A percentile compares a stretch with the other conserved stretches of the same genome.
Conservation (phyloP, 2,888 invertebrate species). For the Amblyteles armatorius region DNA sequence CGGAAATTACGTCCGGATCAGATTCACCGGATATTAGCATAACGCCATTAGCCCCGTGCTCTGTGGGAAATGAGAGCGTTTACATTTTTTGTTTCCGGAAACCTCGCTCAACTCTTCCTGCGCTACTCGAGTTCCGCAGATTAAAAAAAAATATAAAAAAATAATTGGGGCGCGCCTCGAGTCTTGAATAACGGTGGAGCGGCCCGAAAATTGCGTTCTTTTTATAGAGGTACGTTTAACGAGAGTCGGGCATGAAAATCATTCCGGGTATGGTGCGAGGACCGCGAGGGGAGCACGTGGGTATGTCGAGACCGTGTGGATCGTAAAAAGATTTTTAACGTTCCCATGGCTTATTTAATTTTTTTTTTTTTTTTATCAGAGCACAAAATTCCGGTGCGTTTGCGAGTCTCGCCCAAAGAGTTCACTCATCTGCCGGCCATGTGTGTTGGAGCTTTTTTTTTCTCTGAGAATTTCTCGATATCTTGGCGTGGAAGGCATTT, state of each 20-base stretch:
- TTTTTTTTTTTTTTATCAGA: constrained; percentile 23
- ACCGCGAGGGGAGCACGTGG: constrained; percentile 37
- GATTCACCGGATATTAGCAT: constrained; percentile 60
- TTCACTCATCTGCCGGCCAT: constrained; percentile 55
- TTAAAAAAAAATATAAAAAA: not conserved
- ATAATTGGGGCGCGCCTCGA: not conserved
- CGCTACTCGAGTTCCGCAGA: not conserved
- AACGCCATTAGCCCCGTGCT: constrained; percentile 35
- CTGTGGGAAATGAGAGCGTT: constrained; percentile 24
- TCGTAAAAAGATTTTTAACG: constrained; percentile 32
- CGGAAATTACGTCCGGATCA: constrained; percentile 59
- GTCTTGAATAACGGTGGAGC: not conserved
- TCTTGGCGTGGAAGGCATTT: not conserved
- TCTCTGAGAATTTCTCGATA: not conserved
- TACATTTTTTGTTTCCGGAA: not conserved
- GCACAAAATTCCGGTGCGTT: not conserved
- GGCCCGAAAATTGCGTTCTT: constrained; percentile 27
- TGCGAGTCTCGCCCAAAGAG: constrained; percentile 18
- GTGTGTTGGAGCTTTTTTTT: constrained; percentile 40
- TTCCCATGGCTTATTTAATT: constrained; percentile 42
- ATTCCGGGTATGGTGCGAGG: not conserved
- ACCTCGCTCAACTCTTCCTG: not conserved
- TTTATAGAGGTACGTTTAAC: constrained; percentile 5
- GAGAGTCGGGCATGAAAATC: constrained; percentile 5
- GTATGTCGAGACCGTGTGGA: constrained; percentile 32